Percentiles rank a stretch among this genome's conserved stretches.
Conservation (phyloP, 2,113 vertebrate species). For the Crocuta crocuta region DNA sequence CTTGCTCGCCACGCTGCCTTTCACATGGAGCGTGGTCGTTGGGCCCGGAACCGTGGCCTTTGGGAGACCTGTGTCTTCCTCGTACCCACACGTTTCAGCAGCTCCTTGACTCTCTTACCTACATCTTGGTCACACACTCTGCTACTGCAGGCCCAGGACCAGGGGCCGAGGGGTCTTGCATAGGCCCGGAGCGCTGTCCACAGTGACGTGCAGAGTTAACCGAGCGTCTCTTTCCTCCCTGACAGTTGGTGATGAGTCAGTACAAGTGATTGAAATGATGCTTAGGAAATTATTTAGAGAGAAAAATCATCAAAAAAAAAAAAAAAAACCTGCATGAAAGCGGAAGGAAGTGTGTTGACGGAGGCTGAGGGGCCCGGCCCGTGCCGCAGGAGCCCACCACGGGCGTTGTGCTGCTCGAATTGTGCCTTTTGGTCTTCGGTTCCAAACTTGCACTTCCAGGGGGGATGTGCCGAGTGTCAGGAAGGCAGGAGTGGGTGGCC, state of each 20-base stretch:
- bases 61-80: neutral
- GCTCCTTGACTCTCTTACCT: fast-evolving
- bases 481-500: too few species aligned
- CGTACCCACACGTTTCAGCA: fast-evolving
- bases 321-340: too few species aligned
- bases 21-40: fast-evolving
- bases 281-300: neutral
- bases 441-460: neutral
- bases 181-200: neutral
- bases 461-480: neutral
- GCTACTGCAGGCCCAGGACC: neutral
- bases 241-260: neutral
- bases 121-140: neutral
- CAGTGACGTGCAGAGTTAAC: neutral
- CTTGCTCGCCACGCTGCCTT: neutral
- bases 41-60: fast-evolving
- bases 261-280: neutral
- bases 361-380: neutral
- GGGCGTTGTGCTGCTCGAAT: neutral
- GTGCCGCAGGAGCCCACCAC: neutral
- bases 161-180: neutral
- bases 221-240: neutral
- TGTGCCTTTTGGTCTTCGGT: neutral
- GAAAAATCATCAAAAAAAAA: neutral
- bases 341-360: neutral